Conservation (phyloP, 2,888 invertebrate species). For the Drosophila infuscata region DNA sequence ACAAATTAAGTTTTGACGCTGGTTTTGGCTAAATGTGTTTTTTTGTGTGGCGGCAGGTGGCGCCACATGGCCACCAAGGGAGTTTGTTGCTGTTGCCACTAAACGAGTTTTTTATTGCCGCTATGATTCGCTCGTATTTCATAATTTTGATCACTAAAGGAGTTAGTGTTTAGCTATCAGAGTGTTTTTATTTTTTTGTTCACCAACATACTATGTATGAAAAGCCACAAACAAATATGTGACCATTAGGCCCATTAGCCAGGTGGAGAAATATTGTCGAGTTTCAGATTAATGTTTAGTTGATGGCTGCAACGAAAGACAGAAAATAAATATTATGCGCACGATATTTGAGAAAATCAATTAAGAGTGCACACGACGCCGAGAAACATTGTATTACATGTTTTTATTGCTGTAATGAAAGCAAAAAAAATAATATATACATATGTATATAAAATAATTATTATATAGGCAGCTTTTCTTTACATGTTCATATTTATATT, state of each 20-base stretch:
- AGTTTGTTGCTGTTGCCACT: constrained; percentile 4
- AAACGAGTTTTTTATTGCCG: constrained; percentile 21
- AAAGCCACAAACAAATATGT: not conserved
- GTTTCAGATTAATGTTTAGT: not conserved
- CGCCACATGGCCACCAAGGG: constrained; percentile 28
- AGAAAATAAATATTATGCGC: not conserved
- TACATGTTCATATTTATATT: not conserved
- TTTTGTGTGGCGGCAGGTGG: constrained; percentile 11
- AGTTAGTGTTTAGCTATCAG: not conserved
- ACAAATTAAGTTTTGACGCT: constrained; percentile 27
- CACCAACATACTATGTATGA: not conserved
- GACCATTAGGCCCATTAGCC: constrained; percentile 8
- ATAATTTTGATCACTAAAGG: not conserved
- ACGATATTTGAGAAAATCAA: not conserved
- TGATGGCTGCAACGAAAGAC: not conserved
- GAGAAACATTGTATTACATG: not conserved
- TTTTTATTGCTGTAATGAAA: not conserved
- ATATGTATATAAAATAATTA: not conserved
- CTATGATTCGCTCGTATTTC: constrained; percentile 6
- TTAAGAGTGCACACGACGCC: not conserved
- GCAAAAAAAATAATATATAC: not conserved
- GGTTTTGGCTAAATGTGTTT: constrained; percentile 20
- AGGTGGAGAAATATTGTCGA: constrained; percentile 1
- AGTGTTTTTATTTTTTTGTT: not conserved
- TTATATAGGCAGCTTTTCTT: not conserved